A percentile compares a stretch with the other conserved stretches of the same genome.
Evolutionary conservation across 2,113 vertebrate genomes (phyloP).

Genomic region (Excalfactoria chinensis): DNA sequence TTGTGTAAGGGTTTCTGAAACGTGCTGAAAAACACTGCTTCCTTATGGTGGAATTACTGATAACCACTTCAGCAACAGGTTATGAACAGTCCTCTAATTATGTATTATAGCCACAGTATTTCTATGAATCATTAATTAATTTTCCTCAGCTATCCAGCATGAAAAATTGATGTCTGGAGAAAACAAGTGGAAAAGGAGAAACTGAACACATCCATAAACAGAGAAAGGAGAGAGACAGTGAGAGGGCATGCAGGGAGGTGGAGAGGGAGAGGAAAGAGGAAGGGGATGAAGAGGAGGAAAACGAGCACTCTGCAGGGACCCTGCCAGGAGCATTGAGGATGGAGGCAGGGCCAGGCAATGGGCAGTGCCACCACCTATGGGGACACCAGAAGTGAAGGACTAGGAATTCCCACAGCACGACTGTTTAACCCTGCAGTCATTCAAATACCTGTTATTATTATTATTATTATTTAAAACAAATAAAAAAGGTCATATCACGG

Average conservation of each 20-base stretch:
- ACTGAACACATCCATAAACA: neutral
- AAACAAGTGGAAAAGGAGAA: conserved; percentile 54
- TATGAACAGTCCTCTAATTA: conserved; percentile 44
- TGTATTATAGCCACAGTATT: conserved; percentile 28
- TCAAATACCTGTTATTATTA: conserved; percentile 40
- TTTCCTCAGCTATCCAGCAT: conserved; percentile 38
- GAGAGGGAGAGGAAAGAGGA: neutral
- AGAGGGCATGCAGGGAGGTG: neutral
- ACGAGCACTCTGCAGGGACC: neutral
- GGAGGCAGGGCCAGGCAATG: neutral
- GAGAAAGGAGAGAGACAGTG: neutral
- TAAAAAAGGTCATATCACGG: conserved; percentile 48
- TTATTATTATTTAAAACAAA: no score
- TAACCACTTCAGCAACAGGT: conserved; percentile 49
- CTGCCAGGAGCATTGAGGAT: neutral
- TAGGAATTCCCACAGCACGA: conserved; percentile 26
- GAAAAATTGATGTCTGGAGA: conserved; percentile 56
- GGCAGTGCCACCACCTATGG: neutral
- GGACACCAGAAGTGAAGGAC: conserved; percentile 3
- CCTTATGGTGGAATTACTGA: conserved; percentile 49
- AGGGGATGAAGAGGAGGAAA: neutral
- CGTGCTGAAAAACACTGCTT: neutral
- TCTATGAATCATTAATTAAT: conserved; percentile 70
- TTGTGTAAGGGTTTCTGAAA: neutral
- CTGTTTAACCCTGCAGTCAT: conserved; percentile 56